Evolutionary conservation across 2,797 vertebrate species (phyloP), one percentile per base, ranked within the genome.

Genomic region (Champsocephalus gunnari): DNA sequence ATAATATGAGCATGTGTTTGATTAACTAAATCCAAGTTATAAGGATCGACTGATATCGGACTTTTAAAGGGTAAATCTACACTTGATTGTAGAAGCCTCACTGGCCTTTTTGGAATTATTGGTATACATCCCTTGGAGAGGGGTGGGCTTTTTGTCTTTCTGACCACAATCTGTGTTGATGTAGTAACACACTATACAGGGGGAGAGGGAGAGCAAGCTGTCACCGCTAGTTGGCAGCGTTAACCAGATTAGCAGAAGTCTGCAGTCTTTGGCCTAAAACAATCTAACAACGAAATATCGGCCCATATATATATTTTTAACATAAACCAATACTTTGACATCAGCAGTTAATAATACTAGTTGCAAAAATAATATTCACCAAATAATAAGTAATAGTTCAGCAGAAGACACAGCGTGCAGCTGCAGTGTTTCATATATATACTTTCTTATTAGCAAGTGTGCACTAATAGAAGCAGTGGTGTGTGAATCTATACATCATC

Each of bases 281-380:
- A 9, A n/a, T 9, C 2, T 11, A 3, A 69, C 11, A 45, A 7
- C 0, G 6, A 12, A 17, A 47, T 0, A 32, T 32, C 0, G 4
- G 14, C 0, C 3, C 1, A 69, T 58, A 16, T 38, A 19, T 34
- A 10, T 32, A 14, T 34, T 38, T 45, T 66, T 9, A 45, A 66
- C 14, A 16, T 13, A 4, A 24, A 17, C 16, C 32, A 14, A 21
- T 12, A 41, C 32, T 9, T 1, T 4, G 38, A 54, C 38, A 44
- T 17, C 14, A 12, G 38, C 19, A 12, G 4, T 12, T 13, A 38
- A 44, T 8, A 43, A 2, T 9, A 59, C 9, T 19, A n/a, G 9
- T 24, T 28, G 21, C 21, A 2, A 34, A 34, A 43, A 57, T 28
- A 28, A 28, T 28, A 28, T 38, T 38, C 8, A 38, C 34, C 34